Evolutionary conservation across 2,113 vertebrate genomes (phyloP).

Genomic region (Campylomormyrus tamandua): DNA sequence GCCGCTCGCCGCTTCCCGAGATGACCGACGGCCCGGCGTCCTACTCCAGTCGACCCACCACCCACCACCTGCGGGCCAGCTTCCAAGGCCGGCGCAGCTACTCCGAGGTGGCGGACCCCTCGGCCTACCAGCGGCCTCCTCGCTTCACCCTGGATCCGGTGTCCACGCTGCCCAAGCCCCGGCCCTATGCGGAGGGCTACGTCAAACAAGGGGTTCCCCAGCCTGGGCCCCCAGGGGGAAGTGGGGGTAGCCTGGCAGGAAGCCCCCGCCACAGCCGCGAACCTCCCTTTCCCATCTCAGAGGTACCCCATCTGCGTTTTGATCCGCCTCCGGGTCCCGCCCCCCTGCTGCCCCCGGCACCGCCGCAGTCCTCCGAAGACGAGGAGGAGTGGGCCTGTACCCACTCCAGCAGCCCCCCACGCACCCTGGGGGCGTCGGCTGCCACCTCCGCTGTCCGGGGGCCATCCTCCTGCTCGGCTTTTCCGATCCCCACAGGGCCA

Average conservation of each 20-base stretch:
- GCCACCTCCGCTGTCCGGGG: slow-evolving; percentile 71
- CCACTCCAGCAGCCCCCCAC: slow-evolving; percentile 73
- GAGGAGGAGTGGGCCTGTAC: slow-evolving; percentile 90
- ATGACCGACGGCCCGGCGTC: slow-evolving; percentile 66
- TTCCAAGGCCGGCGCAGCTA: slow-evolving; percentile 93
- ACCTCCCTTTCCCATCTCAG: slow-evolving; percentile 78
- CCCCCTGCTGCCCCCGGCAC: slow-evolving; percentile 51
- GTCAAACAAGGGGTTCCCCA: slow-evolving; percentile 51
- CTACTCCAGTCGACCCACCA: slow-evolving; percentile 75
- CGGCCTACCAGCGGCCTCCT: slow-evolving; percentile 73
- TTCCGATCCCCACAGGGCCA: slow-evolving; percentile 71
- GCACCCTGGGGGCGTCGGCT: slow-evolving; percentile 63
- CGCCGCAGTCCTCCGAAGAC: slow-evolving; percentile 78
- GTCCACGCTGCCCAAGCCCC: slow-evolving; percentile 82
- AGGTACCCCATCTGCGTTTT: slow-evolving; percentile 76
- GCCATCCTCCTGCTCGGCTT: slow-evolving; percentile 82
- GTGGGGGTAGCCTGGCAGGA: slow-evolving; percentile 54
- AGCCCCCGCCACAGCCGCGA: slow-evolving; percentile 67
- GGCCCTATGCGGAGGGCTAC: slow-evolving; percentile 74
- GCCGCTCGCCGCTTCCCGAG: slow-evolving; percentile 66
- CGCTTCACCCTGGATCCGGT: slow-evolving; percentile 79
- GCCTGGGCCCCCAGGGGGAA: slow-evolving; percentile 36
- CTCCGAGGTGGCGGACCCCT: slow-evolving; percentile 83
- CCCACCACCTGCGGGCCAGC: slow-evolving; percentile 82
- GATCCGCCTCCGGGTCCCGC: slow-evolving; percentile 58